These are phyloP conservation scores for Teleopsis dalmanni DNA, from an alignment of 1,140 invertebrate genomes.

Conservation along the genomic window DNA sequence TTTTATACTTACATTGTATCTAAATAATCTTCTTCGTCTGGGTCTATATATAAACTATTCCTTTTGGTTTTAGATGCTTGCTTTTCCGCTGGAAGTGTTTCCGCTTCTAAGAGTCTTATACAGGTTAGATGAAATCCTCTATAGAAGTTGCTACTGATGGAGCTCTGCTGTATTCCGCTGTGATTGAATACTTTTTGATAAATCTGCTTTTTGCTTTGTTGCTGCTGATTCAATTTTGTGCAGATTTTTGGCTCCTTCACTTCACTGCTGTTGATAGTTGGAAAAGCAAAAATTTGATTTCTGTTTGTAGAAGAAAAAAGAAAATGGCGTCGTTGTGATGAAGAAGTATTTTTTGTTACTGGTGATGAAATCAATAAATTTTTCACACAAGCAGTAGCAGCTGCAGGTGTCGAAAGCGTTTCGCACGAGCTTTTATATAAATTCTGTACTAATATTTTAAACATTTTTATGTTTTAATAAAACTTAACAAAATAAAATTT, in stretches of 20 bases:
- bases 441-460: conserved; percentile 35
- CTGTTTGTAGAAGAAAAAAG: conserved; percentile 40
- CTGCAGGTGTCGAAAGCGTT: not conserved
- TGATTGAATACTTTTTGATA: conserved; percentile 3
- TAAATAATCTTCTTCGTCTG: conserved; percentile 12
- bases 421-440: conserved; percentile 20
- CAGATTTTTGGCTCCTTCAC: not conserved
- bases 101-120: conserved; percentile 6
- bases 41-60: conserved; percentile 11
- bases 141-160: not conserved
- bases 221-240: too few species aligned
- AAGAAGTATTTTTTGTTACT: conserved; percentile 16
- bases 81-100: conserved; percentile 10
- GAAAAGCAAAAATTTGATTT: conserved; percentile 32
- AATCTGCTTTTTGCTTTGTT: not conserved
- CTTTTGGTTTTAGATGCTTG: conserved; percentile 2
- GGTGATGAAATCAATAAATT: conserved; percentile 38
- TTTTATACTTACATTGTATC: conserved; percentile 16
- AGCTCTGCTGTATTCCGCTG: not conserved
- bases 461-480: conserved; percentile 14
- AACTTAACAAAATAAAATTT: not conserved
- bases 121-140: conserved; percentile 1
- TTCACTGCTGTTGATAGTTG: conserved; percentile 7
- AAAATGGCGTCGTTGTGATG: conserved; percentile 37
- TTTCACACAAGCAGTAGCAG: conserved; percentile 17